These are phyloP conservation scores for Tapirus indicus DNA, from an alignment of 2,797 vertebrate species.

Conservation along the genomic window DNA sequence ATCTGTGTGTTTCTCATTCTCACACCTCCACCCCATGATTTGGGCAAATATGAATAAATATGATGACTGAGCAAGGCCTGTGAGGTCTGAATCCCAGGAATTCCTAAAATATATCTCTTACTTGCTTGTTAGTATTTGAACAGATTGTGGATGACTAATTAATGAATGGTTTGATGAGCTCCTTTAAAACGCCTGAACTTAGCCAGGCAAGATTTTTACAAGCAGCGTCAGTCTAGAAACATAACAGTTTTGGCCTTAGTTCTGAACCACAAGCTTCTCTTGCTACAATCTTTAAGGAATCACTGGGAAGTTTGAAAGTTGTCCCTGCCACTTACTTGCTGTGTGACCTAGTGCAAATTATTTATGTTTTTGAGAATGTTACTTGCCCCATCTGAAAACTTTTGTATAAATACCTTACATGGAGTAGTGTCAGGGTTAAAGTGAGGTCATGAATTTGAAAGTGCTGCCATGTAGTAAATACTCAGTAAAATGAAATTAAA, in stretches of 20 bases:
- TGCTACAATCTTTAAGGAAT: not conserved
- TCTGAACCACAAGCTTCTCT: not conserved
- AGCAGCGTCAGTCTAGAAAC: not conserved
- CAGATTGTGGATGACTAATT: not conserved
- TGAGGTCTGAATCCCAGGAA: not conserved
- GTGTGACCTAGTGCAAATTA: not conserved
- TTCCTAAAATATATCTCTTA: not conserved
- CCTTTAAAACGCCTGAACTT: not conserved
- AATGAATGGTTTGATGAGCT: not conserved
- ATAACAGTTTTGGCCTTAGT: not conserved
- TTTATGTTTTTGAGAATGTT: constrained; percentile 7
- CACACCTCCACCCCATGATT: not conserved
- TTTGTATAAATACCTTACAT: not conserved
- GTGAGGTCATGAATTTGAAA: not conserved
- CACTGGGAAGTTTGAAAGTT: not conserved
- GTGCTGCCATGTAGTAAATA: not conserved
- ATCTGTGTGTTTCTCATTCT: not conserved
- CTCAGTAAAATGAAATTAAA: not conserved
- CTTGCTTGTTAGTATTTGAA: not conserved
- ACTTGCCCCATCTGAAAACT: constrained; percentile 7
- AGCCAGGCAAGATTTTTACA: not conserved
- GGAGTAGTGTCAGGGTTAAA: not conserved
- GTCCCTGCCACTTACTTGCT: not conserved
- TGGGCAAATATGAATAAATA: not conserved
- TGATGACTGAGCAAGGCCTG: not conserved